A percentile compares a stretch with the other conserved stretches of the same genome.
Conservation (phyloP, 2,797 vertebrate species). For the Erethizon dorsatum region DNA sequence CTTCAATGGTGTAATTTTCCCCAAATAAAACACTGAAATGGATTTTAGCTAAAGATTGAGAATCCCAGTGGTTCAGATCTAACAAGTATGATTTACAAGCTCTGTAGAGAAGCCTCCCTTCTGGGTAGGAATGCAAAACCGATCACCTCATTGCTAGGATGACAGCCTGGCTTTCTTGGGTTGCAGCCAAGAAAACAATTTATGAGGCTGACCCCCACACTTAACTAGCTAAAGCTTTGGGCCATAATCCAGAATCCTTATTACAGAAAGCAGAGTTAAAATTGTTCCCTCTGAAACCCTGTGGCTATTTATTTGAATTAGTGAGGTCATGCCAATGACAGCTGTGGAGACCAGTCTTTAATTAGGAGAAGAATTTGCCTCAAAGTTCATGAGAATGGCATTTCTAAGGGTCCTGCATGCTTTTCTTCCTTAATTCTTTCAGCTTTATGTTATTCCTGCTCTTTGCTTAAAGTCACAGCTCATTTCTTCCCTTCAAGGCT, state of each 20-base stretch:
- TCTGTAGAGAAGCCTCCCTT: not conserved
- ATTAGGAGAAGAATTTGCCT: constrained; percentile 66
- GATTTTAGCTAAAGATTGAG: constrained; percentile 32
- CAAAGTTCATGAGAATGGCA: constrained; percentile 57
- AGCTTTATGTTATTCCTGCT: constrained; percentile 27
- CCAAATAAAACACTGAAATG: not conserved
- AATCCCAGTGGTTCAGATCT: not conserved
- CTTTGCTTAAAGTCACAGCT: constrained; percentile 26
- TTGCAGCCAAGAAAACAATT: constrained; percentile 79
- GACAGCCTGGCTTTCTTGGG: constrained; percentile 75
- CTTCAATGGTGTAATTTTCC: not conserved
- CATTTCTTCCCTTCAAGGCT: not conserved
- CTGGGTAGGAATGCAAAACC: constrained; percentile 51
- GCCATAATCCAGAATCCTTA: constrained; percentile 76
- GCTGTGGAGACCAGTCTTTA: constrained; percentile 60
- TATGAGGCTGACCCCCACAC: constrained; percentile 75
- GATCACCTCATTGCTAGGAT: constrained; percentile 24
- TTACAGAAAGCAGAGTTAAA: constrained; percentile 76
- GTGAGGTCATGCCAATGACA: constrained; percentile 71
- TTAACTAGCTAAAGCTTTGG: constrained; percentile 79
- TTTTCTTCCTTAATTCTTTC: constrained; percentile 47
- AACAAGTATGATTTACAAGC: constrained; percentile 54
- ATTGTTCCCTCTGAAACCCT: constrained; percentile 72
- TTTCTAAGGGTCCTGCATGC: constrained; percentile 30
- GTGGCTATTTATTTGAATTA: constrained; percentile 78